Evolutionary conservation across 2,888 invertebrate genomes (phyloP).

Genomic region (Leucozona laternaria): DNA sequence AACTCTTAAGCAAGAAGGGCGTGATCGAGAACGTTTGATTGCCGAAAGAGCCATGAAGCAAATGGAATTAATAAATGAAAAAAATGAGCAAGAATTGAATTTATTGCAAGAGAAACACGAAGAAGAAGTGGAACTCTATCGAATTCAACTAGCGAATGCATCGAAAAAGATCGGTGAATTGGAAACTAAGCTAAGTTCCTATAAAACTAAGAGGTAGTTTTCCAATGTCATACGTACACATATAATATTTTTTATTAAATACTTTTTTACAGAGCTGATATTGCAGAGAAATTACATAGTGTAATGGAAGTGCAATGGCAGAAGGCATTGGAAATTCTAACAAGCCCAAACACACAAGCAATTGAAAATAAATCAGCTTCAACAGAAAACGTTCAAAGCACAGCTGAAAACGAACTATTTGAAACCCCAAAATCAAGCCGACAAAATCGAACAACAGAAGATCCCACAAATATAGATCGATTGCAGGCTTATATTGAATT

Average conservation of each 20-base stretch:
- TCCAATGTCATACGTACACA: background rate
- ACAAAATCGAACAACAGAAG: slow-evolving; percentile 77
- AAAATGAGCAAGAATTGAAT: slow-evolving; percentile 90
- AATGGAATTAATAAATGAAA: slow-evolving; percentile 88
- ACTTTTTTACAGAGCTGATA: slow-evolving; percentile 85
- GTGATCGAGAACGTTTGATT: slow-evolving; percentile 87
- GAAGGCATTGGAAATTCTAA: slow-evolving; percentile 89
- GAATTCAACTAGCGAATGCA: slow-evolving; percentile 89
- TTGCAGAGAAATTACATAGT: slow-evolving; percentile 90
- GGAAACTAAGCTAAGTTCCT: slow-evolving; percentile 85
- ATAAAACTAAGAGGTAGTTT: slow-evolving; percentile 80
- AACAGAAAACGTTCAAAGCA: slow-evolving; percentile 69
- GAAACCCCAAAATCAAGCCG: slow-evolving; percentile 82
- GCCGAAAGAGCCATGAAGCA: slow-evolving; percentile 90
- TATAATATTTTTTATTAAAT: background rate
- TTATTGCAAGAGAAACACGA: slow-evolving; percentile 91
- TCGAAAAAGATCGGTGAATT: slow-evolving; percentile 88
- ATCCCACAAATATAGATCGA: slow-evolving; percentile 79
- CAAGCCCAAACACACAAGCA: slow-evolving; percentile 81
- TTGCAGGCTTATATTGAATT: slow-evolving; percentile 83
- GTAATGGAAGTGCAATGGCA: slow-evolving; percentile 93
- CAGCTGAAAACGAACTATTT: slow-evolving; percentile 79
- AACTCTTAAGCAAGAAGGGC: slow-evolving; percentile 87
- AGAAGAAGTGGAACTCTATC: slow-evolving; percentile 90
- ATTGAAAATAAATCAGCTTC: slow-evolving; percentile 74